Conservation (phyloP, 2,888 invertebrate species). For the Xanthia togata region DNA sequence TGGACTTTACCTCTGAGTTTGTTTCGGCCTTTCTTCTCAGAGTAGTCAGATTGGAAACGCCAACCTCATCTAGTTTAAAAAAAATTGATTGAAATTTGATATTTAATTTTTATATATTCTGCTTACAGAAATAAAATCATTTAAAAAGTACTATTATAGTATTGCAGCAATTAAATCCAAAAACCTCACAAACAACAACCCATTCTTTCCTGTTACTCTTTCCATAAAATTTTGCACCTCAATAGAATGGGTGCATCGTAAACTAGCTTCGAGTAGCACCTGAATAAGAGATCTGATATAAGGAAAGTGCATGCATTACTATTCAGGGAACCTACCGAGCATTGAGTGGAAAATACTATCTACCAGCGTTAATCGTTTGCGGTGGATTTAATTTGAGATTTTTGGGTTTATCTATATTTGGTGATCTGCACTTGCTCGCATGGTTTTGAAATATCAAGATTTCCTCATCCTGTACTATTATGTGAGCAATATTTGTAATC, state of each 20-base stretch:
- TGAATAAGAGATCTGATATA: constrained; percentile 69
- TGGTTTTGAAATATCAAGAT: too few relatives aligned
- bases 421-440: too few relatives aligned
- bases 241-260: constrained; percentile 45
- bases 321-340: constrained; percentile 63
- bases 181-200: constrained; percentile 1
- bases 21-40: too few relatives aligned
- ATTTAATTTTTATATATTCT: too few relatives aligned
- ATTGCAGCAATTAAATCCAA: not conserved
- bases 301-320: constrained; percentile 75
- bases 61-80: too few relatives aligned
- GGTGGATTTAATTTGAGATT: constrained; percentile 19
- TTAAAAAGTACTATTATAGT: not conserved
- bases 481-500: too few relatives aligned
- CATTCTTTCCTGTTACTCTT: constrained; percentile 6
- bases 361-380: constrained; percentile 12
- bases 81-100: too few relatives aligned
- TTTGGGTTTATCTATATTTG: too few relatives aligned
- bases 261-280: constrained; percentile 49
- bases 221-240: constrained; percentile 44
- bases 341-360: constrained; percentile 52
- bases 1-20: too few relatives aligned
- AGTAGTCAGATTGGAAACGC: too few relatives aligned
- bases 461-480: too few relatives aligned
- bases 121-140: too few relatives aligned